Conservation (phyloP, 2,797 vertebrate genomes). For the Avahi laniger region DNA sequence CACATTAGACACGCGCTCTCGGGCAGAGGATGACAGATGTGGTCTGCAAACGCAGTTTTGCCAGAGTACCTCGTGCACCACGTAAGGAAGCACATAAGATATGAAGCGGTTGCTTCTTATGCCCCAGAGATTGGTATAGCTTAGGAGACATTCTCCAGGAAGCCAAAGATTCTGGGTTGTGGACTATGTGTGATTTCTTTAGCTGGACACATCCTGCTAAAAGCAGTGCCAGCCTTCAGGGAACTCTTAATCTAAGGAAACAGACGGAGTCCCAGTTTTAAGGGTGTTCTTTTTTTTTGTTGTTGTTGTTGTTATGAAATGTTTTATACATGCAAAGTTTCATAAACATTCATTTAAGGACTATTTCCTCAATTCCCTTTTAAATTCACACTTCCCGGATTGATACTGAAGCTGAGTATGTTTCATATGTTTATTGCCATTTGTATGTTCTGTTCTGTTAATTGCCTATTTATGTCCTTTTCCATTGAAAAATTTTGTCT, state of each 20-base stretch:
- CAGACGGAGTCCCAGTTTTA: neutral
- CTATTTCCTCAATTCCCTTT: too few relatives aligned
- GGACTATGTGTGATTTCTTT: neutral
- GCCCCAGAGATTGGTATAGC: neutral
- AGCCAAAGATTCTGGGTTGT: neutral
- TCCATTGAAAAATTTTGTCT: neutral
- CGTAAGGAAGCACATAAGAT: neutral
- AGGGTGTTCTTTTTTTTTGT: too few relatives aligned
- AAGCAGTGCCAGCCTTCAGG: neutral
- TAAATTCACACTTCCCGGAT: neutral
- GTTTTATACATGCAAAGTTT: too few relatives aligned
- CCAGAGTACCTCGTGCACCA: too few relatives aligned
- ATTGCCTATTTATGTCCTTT: neutral
- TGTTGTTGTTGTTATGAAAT: too few relatives aligned
- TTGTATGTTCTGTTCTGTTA: neutral
- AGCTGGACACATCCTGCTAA: neutral
- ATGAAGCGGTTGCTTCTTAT: neutral
- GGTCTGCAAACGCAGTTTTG: neutral
- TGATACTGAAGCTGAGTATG: neutral
- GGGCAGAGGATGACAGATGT: neutral
- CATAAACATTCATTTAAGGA: too few relatives aligned
- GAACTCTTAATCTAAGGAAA: neutral
- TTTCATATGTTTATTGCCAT: neutral
- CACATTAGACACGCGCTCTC: neutral
- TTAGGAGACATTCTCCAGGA: neutral